Conservation (phyloP, 2,797 vertebrate species). For the Tangara arthus region DNA sequence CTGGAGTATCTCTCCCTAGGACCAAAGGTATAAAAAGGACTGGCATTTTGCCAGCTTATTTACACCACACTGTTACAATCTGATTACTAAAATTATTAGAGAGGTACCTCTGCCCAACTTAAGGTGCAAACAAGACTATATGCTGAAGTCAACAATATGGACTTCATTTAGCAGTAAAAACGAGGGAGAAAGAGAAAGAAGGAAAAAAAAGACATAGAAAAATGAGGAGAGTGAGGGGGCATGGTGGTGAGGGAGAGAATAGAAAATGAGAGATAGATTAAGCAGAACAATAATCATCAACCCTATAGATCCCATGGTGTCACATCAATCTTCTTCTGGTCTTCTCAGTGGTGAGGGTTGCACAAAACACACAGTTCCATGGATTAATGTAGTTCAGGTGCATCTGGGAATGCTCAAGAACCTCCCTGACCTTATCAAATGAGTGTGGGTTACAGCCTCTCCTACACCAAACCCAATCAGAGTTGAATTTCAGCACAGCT, state of each 20-base stretch:
- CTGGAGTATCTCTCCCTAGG: neutral
- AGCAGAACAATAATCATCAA: neutral
- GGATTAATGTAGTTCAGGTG: neutral
- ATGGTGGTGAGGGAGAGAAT: neutral
- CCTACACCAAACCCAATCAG: neutral
- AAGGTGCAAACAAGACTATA: neutral
- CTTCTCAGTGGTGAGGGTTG: neutral
- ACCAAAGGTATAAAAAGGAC: neutral
- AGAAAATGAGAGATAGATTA: neutral
- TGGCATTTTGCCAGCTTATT: neutral
- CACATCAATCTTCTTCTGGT: accelerated
- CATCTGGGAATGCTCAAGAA: neutral
- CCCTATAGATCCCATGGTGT: too few relatives aligned
- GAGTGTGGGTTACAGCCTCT: neutral
- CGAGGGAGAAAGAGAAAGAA: too few relatives aligned
- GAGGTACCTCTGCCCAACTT: neutral
- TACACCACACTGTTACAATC: neutral
- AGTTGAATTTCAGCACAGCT: neutral
- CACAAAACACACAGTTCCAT: accelerated
- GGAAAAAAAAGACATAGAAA: neutral
- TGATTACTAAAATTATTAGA: neutral
- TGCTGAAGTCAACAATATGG: neutral
- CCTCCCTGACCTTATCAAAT: neutral
- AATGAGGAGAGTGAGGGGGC: accelerated
- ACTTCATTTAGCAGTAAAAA: neutral